Evolutionary conservation across 1,140 invertebrate species (phyloP).

Genomic region (Drosophila leontia): DNA sequence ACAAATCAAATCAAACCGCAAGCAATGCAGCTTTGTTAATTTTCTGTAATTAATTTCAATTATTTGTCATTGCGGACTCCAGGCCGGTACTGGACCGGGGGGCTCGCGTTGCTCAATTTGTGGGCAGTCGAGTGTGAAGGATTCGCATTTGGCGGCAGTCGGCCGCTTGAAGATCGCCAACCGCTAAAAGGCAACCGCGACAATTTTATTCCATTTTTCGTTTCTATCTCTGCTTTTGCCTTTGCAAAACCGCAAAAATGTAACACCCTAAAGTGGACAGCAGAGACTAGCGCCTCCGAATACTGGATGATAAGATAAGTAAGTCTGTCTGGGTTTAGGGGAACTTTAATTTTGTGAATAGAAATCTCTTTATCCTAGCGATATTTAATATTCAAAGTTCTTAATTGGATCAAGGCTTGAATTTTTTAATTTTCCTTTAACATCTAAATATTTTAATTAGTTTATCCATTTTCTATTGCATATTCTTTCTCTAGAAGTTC

Average conservation of each 20-base stretch:
- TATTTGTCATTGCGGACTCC: slow-evolving; percentile 70
- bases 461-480: neutral
- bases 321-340: neutral
- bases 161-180: slow-evolving; percentile 72
- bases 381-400: neutral
- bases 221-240: slow-evolving; percentile 12
- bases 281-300: slow-evolving; percentile 10
- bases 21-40: slow-evolving; percentile 76
- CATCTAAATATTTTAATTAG: neutral
- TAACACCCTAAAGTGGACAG: slow-evolving; percentile 51
- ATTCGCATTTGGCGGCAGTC: slow-evolving; percentile 70
- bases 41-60: slow-evolving; percentile 82
- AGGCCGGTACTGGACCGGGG: slow-evolving; percentile 18
- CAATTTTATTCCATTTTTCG: slow-evolving; percentile 48
- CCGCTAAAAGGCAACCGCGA: slow-evolving; percentile 61
- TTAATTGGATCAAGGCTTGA: neutral
- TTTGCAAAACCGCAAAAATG: slow-evolving; percentile 56
- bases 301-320: neutral
- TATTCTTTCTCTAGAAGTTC: neutral
- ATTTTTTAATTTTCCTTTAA: neutral
- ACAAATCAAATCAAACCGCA: slow-evolving; percentile 76
- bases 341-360: neutral
- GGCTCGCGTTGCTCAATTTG: slow-evolving; percentile 76
- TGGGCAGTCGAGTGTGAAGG: slow-evolving; percentile 78
- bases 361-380: neutral